Conservation (phyloP, 2,888 invertebrate genomes). For the Tenodera sinensis region DNA sequence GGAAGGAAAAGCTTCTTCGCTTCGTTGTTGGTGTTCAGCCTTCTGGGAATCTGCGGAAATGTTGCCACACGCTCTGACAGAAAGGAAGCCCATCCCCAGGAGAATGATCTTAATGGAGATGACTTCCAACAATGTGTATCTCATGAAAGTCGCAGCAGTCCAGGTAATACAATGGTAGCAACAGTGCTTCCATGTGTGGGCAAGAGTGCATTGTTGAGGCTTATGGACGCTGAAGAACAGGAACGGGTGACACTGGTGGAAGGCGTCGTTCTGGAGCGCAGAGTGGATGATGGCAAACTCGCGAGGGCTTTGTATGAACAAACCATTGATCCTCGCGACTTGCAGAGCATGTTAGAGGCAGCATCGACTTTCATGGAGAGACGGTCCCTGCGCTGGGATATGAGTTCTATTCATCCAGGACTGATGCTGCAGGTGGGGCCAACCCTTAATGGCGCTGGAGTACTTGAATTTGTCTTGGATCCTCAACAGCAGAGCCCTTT, state of each 20-base stretch:
- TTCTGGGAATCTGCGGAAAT: slow-evolving; percentile 3
- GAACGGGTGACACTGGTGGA: slow-evolving; percentile 64
- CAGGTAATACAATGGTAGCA: background rate
- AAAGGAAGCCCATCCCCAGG: background rate
- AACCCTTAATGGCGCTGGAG: slow-evolving; percentile 43
- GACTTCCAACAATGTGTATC: background rate
- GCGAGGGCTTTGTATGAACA: slow-evolving; percentile 64
- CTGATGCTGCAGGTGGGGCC: slow-evolving; percentile 71
- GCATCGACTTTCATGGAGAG: slow-evolving; percentile 64
- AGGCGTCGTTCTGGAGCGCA: slow-evolving; percentile 61
- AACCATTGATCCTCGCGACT: slow-evolving; percentile 69
- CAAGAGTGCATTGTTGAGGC: slow-evolving; percentile 24
- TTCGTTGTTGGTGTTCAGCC: background rate
- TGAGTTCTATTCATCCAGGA: slow-evolving; percentile 70
- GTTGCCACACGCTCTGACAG: background rate
- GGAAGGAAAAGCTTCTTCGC: background rate
- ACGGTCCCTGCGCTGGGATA: slow-evolving; percentile 70
- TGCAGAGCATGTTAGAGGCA: slow-evolving; percentile 64
- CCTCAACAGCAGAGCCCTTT: slow-evolving; percentile 49
- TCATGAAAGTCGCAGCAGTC: background rate
- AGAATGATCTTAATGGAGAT: background rate
- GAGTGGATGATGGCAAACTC: slow-evolving; percentile 55
- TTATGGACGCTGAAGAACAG: slow-evolving; percentile 56
- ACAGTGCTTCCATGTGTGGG: slow-evolving; percentile 24
- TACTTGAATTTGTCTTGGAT: slow-evolving; percentile 72